Conservation (phyloP, 2,113 vertebrate genomes). For the Talpa occidentalis region DNA sequence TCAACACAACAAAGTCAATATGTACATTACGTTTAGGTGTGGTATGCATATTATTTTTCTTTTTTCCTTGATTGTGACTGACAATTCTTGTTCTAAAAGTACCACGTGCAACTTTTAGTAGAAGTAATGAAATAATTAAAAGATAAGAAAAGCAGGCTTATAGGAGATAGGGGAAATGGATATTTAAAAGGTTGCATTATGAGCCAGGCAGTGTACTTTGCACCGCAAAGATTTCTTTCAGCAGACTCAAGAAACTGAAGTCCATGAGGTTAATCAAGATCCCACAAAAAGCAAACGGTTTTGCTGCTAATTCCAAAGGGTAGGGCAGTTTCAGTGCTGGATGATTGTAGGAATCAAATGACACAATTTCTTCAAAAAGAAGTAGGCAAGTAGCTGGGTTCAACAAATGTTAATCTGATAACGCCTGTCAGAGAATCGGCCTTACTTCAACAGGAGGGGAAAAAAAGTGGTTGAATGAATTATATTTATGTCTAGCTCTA, state of each 20-base stretch:
- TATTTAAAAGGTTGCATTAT: neutral
- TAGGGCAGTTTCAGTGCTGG: neutral
- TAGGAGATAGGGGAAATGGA: neutral
- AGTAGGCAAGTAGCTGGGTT: constrained; percentile 1
- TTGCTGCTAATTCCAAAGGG: neutral
- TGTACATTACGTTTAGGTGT: neutral
- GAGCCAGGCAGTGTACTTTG: neutral
- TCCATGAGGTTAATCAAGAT: neutral
- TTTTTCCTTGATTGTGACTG: neutral
- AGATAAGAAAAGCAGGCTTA: neutral
- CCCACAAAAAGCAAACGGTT: neutral
- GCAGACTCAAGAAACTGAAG: neutral
- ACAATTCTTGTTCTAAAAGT: constrained; percentile 16
- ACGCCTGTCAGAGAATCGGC: neutral
- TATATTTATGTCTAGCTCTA: constrained; percentile 8
- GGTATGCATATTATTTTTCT: neutral
- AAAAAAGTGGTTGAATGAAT: neutral
- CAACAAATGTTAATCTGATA: constrained; percentile 7
- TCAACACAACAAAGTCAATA: neutral
- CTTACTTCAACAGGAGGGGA: neutral
- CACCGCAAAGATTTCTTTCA: neutral
- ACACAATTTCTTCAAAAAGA: constrained; percentile 18
- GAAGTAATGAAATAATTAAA: neutral
- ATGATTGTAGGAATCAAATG: constrained; percentile 6
- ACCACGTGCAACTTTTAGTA: neutral